Evolutionary conservation across 2,113 vertebrate species (phyloP).

Genomic region (Lepidothrix coronata): DNA sequence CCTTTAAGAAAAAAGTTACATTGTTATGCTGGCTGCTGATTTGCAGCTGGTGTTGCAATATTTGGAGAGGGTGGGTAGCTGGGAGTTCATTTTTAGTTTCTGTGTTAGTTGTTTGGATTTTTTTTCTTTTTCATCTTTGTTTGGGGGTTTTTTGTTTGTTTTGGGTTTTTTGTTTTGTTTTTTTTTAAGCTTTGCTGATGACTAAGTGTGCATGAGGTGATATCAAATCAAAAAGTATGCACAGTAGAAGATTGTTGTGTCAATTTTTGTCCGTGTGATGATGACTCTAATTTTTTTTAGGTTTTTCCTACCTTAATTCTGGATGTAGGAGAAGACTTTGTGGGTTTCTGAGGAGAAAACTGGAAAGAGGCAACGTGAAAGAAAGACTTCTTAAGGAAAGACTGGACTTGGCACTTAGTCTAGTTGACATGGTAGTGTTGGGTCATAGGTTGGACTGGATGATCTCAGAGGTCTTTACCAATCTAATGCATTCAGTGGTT

Average conservation of each 20-base stretch:
- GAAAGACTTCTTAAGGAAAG: neutral
- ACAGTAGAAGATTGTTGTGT: neutral
- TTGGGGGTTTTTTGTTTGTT: neutral
- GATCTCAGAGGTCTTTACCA: neutral
- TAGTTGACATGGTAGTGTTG: neutral
- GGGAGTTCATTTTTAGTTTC: neutral
- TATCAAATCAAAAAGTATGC: neutral
- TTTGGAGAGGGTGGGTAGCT: neutral
- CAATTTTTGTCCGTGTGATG: neutral
- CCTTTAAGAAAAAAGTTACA: neutral
- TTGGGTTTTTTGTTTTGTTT: neutral
- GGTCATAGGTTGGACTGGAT: accelerated
- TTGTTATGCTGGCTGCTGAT: neutral
- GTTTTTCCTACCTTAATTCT: neutral
- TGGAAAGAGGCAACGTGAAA: neutral
- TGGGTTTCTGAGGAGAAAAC: neutral
- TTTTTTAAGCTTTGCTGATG: neutral
- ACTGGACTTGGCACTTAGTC: accelerated
- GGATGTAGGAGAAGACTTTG: neutral
- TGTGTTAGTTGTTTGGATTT: neutral
- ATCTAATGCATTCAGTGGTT: neutral
- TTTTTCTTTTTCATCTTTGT: neutral
- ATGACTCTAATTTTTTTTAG: neutral
- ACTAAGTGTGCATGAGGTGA: neutral
- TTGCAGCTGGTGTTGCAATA: neutral